phyloP scores from a whole-genome alignment of 2,113 vertebrate genomes.

The Tonatia bakeri region DNA sequence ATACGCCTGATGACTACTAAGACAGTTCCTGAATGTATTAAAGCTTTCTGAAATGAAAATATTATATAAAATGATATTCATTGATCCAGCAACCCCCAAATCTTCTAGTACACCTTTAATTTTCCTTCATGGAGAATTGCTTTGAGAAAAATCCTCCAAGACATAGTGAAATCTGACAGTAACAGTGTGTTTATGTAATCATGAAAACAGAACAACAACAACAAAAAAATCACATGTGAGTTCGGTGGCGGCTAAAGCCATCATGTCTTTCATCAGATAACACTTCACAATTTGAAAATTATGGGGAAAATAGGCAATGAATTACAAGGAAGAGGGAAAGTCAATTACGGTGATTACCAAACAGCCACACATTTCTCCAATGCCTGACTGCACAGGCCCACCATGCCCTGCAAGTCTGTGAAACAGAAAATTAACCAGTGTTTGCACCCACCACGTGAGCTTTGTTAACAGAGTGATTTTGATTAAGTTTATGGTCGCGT shows the following conservation, averaged over 20 bases:
- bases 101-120: conserved; percentile 69
- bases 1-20: conserved; percentile 40
- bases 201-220: conserved; percentile 68
- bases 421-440: conserved; percentile 51
- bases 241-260: conserved; percentile 38
- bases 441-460: neutral
- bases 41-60: conserved; percentile 66
- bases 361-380: conserved; percentile 48
- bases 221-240: conserved; percentile 60
- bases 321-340: conserved; percentile 50
- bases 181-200: conserved; percentile 67
- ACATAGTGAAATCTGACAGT: conserved; percentile 66
- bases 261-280: conserved; percentile 53
- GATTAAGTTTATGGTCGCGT: conserved; percentile 44
- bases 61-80: conserved; percentile 59
- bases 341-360: neutral
- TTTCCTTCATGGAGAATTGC: conserved; percentile 66
- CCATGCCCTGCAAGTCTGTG: neutral
- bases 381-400: neutral
- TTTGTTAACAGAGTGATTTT: conserved; percentile 52
- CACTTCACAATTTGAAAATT: conserved; percentile 54
- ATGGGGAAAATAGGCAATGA: neutral
- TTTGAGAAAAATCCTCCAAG: conserved; percentile 74
- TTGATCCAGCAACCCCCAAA: conserved; percentile 72
- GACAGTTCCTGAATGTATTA: conserved; percentile 63